These are phyloP conservation scores for Ophion slaviceki DNA, from an alignment of 2,888 invertebrate species.

Conservation along the genomic window DNA sequence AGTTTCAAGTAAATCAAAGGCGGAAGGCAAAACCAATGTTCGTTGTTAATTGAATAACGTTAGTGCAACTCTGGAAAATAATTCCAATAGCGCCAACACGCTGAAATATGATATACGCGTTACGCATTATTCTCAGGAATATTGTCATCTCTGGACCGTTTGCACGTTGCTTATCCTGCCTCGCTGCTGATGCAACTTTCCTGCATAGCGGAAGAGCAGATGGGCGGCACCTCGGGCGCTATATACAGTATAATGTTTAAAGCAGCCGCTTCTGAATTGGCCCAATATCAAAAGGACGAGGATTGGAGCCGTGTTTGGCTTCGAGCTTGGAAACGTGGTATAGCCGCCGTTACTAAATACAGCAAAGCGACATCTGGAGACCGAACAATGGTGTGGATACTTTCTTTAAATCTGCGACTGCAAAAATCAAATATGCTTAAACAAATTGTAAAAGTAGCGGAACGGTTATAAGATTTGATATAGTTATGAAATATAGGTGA, in stretches of 20 bases:
- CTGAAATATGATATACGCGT: neutral
- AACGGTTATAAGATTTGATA: too few species aligned
- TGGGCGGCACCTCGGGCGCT: conserved; percentile 93
- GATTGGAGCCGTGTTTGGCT: conserved; percentile 84
- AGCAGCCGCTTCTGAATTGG: conserved; percentile 85
- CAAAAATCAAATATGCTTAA: neutral
- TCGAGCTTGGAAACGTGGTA: conserved; percentile 85
- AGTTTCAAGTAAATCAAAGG: too few species aligned
- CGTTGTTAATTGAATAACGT: too few species aligned
- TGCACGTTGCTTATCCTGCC: conserved; percentile 81
- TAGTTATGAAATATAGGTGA: too few species aligned
- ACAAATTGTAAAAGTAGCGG: too few species aligned
- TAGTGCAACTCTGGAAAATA: too few species aligned
- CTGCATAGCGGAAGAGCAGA: conserved; percentile 87
- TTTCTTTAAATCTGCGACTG: neutral
- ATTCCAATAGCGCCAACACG: neutral
- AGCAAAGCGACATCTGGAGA: conserved; percentile 90
- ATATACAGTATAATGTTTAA: conserved; percentile 91
- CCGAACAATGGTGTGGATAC: conserved; percentile 88
- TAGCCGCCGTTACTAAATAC: conserved; percentile 87
- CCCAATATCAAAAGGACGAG: conserved; percentile 46
- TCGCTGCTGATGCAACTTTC: conserved; percentile 85
- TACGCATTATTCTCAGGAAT: conserved; percentile 72
- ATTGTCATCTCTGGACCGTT: conserved; percentile 68
- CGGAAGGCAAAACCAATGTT: too few species aligned